phyloP scores from a whole-genome alignment of 2,797 vertebrate genomes.

The Squalus acanthias region DNA sequence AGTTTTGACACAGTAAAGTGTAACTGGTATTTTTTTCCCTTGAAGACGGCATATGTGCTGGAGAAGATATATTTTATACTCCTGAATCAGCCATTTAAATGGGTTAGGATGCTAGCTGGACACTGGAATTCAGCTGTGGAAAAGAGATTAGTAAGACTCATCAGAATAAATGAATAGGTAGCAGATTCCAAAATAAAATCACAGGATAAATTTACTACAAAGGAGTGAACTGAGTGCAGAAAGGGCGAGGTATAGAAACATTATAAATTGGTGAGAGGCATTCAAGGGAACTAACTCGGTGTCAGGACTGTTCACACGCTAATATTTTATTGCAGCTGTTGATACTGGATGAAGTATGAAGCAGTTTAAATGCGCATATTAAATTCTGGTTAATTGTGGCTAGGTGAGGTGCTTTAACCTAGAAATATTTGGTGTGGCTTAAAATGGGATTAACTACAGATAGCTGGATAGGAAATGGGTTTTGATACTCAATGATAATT shows the following conservation, averaged over 20 bases:
- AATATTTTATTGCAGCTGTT: neutral
- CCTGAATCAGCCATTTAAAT: neutral
- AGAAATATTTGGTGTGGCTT: constrained; percentile 1
- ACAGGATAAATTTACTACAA: neutral
- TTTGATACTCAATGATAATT: constrained; percentile 22
- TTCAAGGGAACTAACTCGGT: neutral
- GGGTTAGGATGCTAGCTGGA: too few relatives aligned
- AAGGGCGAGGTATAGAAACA: neutral
- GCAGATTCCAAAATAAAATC: neutral
- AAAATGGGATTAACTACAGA: constrained; percentile 16
- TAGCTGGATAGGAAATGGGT: constrained; percentile 11
- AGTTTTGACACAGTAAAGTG: neutral
- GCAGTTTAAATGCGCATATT: neutral
- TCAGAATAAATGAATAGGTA: neutral
- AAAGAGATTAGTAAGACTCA: neutral
- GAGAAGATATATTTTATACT: constrained; percentile 4
- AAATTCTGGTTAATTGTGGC: constrained; percentile 23
- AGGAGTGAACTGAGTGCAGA: neutral
- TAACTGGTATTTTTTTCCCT: constrained; percentile 10
- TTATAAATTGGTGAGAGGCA: neutral
- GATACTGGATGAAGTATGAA: neutral
- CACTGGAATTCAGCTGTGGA: neutral
- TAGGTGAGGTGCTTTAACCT: neutral
- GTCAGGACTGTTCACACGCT: neutral
- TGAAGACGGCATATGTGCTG: neutral